phyloP scores from a whole-genome alignment of 30 jellyfish, hydroid and myxozoan species.

The Calvadosia cruxmelitensis region DNA sequence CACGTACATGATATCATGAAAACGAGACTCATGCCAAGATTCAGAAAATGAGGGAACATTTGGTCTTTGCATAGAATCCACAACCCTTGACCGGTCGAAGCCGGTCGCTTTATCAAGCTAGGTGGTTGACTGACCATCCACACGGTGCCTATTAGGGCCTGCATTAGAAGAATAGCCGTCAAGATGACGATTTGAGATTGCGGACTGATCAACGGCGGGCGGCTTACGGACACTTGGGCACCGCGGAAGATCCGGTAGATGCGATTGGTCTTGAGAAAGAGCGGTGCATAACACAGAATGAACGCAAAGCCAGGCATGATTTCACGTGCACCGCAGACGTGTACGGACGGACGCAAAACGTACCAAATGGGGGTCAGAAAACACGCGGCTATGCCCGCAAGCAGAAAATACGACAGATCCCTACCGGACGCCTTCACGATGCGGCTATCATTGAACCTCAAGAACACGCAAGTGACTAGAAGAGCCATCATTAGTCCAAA shows the following conservation, averaged over 20 bases:
- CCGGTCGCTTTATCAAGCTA: not conserved
- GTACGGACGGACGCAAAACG: slow-evolving; percentile 28
- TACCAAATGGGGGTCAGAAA: slow-evolving; percentile 36
- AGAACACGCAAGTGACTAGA: slow-evolving; percentile 30
- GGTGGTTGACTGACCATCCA: slow-evolving; percentile 62
- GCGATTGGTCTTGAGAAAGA: slow-evolving; percentile 67
- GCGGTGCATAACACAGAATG: slow-evolving; percentile 61
- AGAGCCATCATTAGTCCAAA: slow-evolving; percentile 38
- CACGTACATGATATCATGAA: slow-evolving; percentile 78
- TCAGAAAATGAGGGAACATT: slow-evolving; percentile 30
- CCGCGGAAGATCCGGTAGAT: slow-evolving; percentile 69
- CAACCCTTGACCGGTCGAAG: slow-evolving; percentile 23
- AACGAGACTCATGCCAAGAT: slow-evolving; percentile 56
- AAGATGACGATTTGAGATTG: slow-evolving; percentile 44
- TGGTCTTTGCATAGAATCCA: slow-evolving; percentile 43
- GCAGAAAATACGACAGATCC: slow-evolving; percentile 53
- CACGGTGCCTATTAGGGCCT: slow-evolving; percentile 49
- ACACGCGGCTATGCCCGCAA: slow-evolving; percentile 45
- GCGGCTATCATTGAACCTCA: slow-evolving; percentile 25
- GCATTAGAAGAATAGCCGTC: slow-evolving; percentile 48
- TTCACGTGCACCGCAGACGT: slow-evolving; percentile 39
- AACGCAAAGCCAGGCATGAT: slow-evolving; percentile 62
- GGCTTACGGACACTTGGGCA: slow-evolving; percentile 46
- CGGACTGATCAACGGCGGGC: slow-evolving; percentile 82
- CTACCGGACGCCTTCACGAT: slow-evolving; percentile 75